Base-by-base conservation (phyloP, 2,888 invertebrate species). In the Catocala nupta region DNA sequence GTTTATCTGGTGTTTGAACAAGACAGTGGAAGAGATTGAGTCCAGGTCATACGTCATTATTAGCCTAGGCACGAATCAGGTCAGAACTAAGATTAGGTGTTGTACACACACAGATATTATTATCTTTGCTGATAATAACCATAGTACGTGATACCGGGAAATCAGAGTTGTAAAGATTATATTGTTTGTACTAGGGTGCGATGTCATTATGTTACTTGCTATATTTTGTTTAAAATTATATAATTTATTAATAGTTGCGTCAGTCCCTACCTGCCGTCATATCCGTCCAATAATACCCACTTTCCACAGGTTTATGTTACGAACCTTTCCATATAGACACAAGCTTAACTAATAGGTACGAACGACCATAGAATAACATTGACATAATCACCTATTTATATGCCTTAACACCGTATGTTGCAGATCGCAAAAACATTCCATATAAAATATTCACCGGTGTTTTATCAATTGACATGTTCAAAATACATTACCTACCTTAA, bases 21-120 rank as follows among this genome's bases (percentile, higher is more conserved):
- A 82, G 81, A 77, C 80, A 75, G 71, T 75, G 77, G 78, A 81
- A 80, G 82, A 87, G 85, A 88, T 85, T 81, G 79, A 87, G 89
- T 85, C 84, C 89, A 90, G 91, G 87, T 85, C 84, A 86, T 87
- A 92, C 90, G 90, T 90, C 90, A 90, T 88, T 88, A 87, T 88
- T 87, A 88, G 87, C 83, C 90, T 86, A 89, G 87, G 82, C 83
- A 71, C 79, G 81, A 91, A 85, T 82, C 86, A 81, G 91, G 91
- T 91, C 90, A 91, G 81, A 84, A 75, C 84, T 76, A 73, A 91
- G 90, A 91, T 92, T 91, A 92, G 84, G 80, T 80, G 68, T 64
- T 87, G 79, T 84, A 81, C 82, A 89, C 84, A 88, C 82, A 85
- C 68, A 80, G 81, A 82, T 86, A 82, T 84, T 78, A 82, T 80